Base-by-base conservation (phyloP, 2,888 invertebrate genomes). In the Mactromeris polynyma region DNA sequence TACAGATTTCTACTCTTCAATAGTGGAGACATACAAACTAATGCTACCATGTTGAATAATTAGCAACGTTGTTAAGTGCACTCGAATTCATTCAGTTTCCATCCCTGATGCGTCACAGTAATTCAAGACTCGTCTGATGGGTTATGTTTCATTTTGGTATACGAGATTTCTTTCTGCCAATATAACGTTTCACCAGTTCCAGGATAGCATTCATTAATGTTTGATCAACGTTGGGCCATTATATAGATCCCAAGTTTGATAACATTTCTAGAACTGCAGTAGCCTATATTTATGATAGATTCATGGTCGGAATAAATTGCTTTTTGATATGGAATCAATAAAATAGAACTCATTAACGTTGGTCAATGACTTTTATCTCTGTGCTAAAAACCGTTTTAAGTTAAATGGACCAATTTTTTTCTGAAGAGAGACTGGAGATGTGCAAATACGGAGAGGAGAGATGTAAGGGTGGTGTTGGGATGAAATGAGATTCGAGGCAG, bases 271-370 rank as follows among this genome's bases (percentile, higher is more conserved):
- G 36, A 73, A 19, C 73, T 33, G 11, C 36, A 7, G 33, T 73
- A 73, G 21, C 36, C 36, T 73, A 73, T 36, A 73, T 73, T 14
- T 36, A 73, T 33, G 33, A 36, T 36, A 73, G 33, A 73, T 17
- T 73, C 17, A 26, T 36, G 19, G 17, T 73, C 33, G 19, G 19
- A 73, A 73, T 73, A 33, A 73, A 73, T 73, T 33, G 33, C 73
- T 73, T 73, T 73, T 36, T 73, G 73, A 73, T 73, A 73, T 73
- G 36, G 36, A 73, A 73, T 73, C 73, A 73, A 73, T 73, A 73
- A 36, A 26, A 14, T 19, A 33, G 73, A 73, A 73, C 73, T 73
- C 36, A 73, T 73, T 73, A 36, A 73, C 73, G 17, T 36, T 33
- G 36, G 73, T 58, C 1, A 73, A 73, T 33, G 73, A 33, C 73